Conservation (phyloP, 2,888 invertebrate genomes). For the Plebejus anna region DNA sequence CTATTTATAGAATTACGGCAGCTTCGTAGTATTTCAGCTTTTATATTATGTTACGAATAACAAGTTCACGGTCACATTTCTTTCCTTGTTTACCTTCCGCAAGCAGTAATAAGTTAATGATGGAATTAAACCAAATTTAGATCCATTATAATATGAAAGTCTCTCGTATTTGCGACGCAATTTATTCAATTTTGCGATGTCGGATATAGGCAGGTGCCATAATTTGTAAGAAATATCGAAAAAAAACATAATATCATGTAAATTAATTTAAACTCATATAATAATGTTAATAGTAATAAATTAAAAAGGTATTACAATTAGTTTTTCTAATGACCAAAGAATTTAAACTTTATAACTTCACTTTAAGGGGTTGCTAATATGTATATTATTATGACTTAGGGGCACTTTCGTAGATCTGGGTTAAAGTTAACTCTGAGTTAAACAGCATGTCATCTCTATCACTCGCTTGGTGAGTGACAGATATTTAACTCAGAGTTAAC, state of each 20-base stretch:
- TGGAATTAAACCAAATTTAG: not conserved
- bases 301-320: not conserved
- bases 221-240: not conserved
- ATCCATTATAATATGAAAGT: not conserved
- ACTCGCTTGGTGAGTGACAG: too few species aligned
- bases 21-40: not conserved
- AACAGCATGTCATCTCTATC: too few species aligned
- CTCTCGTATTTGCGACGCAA: not conserved
- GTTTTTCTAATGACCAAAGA: not conserved
- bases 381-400: too few species aligned
- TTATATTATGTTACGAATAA: not conserved
- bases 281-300: not conserved
- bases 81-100: constrained; percentile 12
- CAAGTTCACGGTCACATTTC: not conserved
- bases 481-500: too few species aligned
- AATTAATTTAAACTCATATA: not conserved
- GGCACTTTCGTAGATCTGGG: too few species aligned
- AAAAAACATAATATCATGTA: not conserved
- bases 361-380: too few species aligned
- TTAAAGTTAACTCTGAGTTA: too few species aligned
- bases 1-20: too few species aligned
- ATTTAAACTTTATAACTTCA: not conserved
- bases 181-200: not conserved
- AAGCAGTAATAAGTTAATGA: not conserved
- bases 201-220: not conserved